Base-by-base conservation (phyloP, 2,888 invertebrate species). In the Strigamia transsilvanica region DNA sequence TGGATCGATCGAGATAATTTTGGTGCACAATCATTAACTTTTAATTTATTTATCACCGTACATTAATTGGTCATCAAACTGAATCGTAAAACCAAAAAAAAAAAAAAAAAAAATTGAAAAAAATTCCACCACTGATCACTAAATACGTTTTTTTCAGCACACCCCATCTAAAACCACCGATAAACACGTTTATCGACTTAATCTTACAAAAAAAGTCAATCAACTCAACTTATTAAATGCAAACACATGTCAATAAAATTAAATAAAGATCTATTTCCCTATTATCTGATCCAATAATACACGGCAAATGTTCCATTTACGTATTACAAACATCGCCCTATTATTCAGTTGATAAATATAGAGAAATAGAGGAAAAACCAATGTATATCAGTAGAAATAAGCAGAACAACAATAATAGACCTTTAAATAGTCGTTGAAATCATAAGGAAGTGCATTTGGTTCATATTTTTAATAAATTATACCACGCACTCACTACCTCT, bases 401-500 rank as follows among this genome's bases (percentile, higher is more conserved):
- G n/a, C 21, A 27, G 27, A 27, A 12, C 12, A 56, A 56, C n/a
- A 61, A 61, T 23, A 61, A 61, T 23, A 61, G 23, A 61, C 18
- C 18, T 18, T 61, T 61, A 18, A 23, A 61, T 18, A 46, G 46
- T 61, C 21, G 61, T 9, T 61, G 46, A 46, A 15, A 46, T 61
- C 18, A 61, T 61, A 61, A 61, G 61, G 61, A 61, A 61, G 61
- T 61, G 61, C 61, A 61, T 23, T 61, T n/a, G 46, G 46, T 46
- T 61, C 23, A 21, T 23, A 18, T 61, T 61, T 38, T 61, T 61
- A 61, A 61, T 61, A 61, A 61, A 61, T 61, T 61, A 61, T 61
- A 61, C 61, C 61, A 61, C 23, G 61, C 61, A 61, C 56, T n/a
- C n/a, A 21, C 61, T 61, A 61, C 61, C 61, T 61, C 23, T 61